phyloP scores from a whole-genome alignment of 2,797 vertebrate species.

The Ceryle rudis region DNA sequence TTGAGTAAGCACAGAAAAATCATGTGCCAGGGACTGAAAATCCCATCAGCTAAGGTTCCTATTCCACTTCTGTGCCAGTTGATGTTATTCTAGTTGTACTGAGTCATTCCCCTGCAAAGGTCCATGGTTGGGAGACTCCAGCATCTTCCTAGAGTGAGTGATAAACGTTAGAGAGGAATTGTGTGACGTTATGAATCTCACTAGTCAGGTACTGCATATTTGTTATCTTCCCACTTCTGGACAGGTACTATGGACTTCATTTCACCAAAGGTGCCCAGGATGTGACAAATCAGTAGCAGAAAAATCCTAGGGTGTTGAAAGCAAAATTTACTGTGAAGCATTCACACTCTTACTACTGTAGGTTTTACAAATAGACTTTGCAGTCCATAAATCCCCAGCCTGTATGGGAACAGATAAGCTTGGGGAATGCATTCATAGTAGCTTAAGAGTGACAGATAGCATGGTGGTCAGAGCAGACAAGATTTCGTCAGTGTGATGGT shows the following conservation, averaged over 20 bases:
- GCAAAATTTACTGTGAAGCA: constrained; percentile 51
- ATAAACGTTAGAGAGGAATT: background rate
- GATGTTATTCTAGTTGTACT: background rate
- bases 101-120: background rate
- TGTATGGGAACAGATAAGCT: constrained; percentile 34
- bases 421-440: background rate
- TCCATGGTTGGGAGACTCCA: background rate
- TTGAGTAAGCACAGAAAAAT: background rate
- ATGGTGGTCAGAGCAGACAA: background rate
- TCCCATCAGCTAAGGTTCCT: accelerated
- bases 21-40: background rate
- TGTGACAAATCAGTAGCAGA: background rate
- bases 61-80: background rate
- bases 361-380: constrained; percentile 50
- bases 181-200: background rate
- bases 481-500: background rate
- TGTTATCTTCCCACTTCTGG: background rate
- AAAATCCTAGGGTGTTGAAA: background rate
- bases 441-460: background rate
- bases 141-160: background rate
- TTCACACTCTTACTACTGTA: background rate
- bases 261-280: background rate
- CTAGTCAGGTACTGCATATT: background rate
- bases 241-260: background rate
- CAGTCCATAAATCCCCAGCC: constrained; percentile 47